Evolutionary conservation across 2,797 vertebrate genomes (phyloP), one percentile per base, ranked within the genome.

Genomic region (Anabacerthia variegaticeps): DNA sequence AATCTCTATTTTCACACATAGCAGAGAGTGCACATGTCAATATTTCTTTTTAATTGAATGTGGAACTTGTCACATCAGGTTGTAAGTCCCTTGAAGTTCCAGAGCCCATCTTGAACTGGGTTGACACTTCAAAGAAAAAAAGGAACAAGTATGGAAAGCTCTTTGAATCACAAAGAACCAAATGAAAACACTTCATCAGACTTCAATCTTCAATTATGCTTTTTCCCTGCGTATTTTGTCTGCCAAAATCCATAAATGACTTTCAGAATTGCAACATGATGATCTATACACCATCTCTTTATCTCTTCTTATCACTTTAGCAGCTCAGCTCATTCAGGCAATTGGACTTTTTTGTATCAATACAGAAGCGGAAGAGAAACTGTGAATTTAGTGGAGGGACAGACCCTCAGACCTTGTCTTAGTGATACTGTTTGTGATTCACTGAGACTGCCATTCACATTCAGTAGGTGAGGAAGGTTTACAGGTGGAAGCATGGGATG

Each of bases 21-120:
- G 79, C 68, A 95, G 58, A 86, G 88, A 93, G 21, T 93, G 94
- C 56, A 87, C 72, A 71, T 15, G 91, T 67, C 91, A 90, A 88
- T 93, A 61, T 43, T 80, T 61, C 52, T 86, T 93, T 84, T 79
- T 91, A 85, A 95, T 56, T 95, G 73, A 65, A 90, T 30, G 81
- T 88, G 41, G 51, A 82, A 93, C 93, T 96, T 94, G 83, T 92
- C 85, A 81, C 93, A 73, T 86, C 65, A 87, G 44, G 86, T 91
- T 86, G 86, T 69, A 93, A 91, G 91, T 81, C 80, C 74, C 93
- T 93, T 96, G 77, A 92, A 86, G 73, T 92, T 94, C 75, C 85
- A 59, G 79, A 71, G 68, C 65, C 92, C 82, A 56, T 85, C 92
- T 88, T 92, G 92, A 91, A 86, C 77, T 62, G 51, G 32, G 56